Evolutionary conservation across 2,113 vertebrate genomes (phyloP), one percentile per base, ranked within the genome.

Genomic region (Saguinus midas): DNA sequence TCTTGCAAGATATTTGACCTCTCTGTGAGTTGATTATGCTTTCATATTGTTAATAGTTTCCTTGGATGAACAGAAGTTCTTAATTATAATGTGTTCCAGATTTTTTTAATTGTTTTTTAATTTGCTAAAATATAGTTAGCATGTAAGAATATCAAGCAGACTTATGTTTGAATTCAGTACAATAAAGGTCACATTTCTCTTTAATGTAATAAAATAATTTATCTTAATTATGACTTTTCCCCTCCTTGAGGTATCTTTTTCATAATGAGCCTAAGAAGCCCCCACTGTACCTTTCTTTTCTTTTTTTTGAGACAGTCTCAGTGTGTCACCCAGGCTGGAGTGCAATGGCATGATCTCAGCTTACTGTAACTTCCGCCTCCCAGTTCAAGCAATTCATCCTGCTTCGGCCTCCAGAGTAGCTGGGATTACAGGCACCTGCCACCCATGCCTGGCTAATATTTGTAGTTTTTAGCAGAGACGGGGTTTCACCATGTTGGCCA

Each of bases 41-140:
- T 95, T 92, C 58, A 68, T 61, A 25, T 79, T 61, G 23, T 32
- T 84, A 48, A 85, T 87, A 8, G 21, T 86, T 20, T 40, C 55
- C 96, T 94, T 96, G 84, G 75, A 66, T 81, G 64, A 93, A 61
- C n/a, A 83, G 50, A 79, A 76, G 21, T 85, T 94, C 37, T 87
- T 92, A 81, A 81, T 96, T 93, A 87, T 40, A 95, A 91, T 73
- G 35, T 82, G 89, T 45, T 89, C 58, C 13, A 55, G 37, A 25
- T 57, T 79, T 86, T 81, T 78, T 68, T 45, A 79, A 50, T 43
- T n/a, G 32, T 58, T 48, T 93, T 97, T 95, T 95, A 50, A 85
- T 95, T 96, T 58, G 50, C 70, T 95, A 76, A 91, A 93, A 57
- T 48, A 45, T 6, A 95, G 21, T 29, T 76, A 76, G 40, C 73